Evolutionary conservation across 2,888 invertebrate genomes (phyloP).

Genomic region (Melieria crassipennis): DNA sequence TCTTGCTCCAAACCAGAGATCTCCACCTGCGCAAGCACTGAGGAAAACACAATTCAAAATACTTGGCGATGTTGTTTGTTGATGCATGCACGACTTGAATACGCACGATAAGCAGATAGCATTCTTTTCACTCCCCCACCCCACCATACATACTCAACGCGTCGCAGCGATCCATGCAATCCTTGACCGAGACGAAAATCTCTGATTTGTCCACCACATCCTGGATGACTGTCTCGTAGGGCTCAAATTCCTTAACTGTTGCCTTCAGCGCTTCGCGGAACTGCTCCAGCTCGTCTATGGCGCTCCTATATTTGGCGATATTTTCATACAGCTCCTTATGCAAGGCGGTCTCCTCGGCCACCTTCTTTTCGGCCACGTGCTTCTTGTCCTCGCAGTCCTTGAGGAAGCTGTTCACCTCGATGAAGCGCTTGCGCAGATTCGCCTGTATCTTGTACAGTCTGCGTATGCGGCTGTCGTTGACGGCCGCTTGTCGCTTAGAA

Average conservation of each 20-base stretch:
- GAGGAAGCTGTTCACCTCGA: constrained; percentile 62
- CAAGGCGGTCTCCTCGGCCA: constrained; percentile 51
- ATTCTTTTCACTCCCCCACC: no score
- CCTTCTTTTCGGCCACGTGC: constrained; percentile 54
- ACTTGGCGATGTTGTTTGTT: not conserved
- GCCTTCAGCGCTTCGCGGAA: constrained; percentile 55
- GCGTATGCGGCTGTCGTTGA: constrained; percentile 55
- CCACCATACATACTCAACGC: constrained; percentile 57
- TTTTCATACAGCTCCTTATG: constrained; percentile 51
- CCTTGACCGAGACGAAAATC: constrained; percentile 59
- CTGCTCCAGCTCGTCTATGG: constrained; percentile 47
- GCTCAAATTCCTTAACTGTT: constrained; percentile 57
- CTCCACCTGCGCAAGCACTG: constrained; percentile 64
- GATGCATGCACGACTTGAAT: not conserved
- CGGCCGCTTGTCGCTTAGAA: constrained; percentile 51
- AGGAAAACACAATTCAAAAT: constrained; percentile 5
- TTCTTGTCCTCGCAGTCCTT: constrained; percentile 63
- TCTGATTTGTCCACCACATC: constrained; percentile 58
- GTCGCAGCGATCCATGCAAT: constrained; percentile 64
- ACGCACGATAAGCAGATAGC: no score
- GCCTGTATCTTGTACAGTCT: constrained; percentile 56
- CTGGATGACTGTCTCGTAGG: constrained; percentile 60
- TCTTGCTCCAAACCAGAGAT: constrained; percentile 54
- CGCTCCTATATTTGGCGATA: constrained; percentile 50
- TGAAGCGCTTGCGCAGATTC: constrained; percentile 58